phyloP scores from a whole-genome alignment of 2,888 invertebrate genomes.

The Drosophila paracracens region DNA sequence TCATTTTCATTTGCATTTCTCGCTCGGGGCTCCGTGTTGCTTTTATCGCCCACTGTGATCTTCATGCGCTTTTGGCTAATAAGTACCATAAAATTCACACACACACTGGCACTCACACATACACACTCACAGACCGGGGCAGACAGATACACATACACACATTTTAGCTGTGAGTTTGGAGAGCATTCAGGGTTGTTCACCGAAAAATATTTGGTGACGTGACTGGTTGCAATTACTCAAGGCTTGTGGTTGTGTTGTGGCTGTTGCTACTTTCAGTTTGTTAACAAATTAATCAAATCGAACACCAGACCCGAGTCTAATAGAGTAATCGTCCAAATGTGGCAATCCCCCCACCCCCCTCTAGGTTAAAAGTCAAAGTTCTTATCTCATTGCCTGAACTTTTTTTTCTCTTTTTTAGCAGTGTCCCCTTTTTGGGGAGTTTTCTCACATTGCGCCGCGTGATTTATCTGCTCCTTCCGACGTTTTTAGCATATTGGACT shows the following conservation, averaged over 20 bases:
- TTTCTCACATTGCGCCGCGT: constrained; percentile 75
- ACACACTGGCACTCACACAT: neutral
- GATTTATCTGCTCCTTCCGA: constrained; percentile 77
- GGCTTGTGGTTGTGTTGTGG: constrained; percentile 41
- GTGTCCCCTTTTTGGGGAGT: constrained; percentile 62
- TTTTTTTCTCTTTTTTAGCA: constrained; percentile 46
- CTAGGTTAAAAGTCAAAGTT: constrained; percentile 28
- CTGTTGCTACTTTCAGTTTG: constrained; percentile 83
- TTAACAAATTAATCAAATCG: constrained; percentile 85
- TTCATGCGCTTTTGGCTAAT: constrained; percentile 82
- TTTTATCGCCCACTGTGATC: constrained; percentile 72
- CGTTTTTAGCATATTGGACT: constrained; percentile 58
- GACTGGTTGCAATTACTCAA: constrained; percentile 81
- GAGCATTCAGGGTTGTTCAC: constrained; percentile 39
- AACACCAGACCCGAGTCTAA: constrained; percentile 62
- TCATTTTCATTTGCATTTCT: constrained; percentile 55
- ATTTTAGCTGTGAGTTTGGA: neutral
- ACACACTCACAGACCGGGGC: neutral
- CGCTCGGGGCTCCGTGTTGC: constrained; percentile 27
- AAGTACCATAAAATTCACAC: constrained; percentile 28
- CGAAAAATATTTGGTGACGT: constrained; percentile 58
- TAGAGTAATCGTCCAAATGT: constrained; percentile 73
- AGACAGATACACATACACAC: neutral
- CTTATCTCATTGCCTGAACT: constrained; percentile 42
- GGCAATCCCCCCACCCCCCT: constrained; percentile 24